Evolutionary conservation across 2,888 invertebrate genomes (phyloP).

Genomic region (Drosophila pseudotakahashii): DNA sequence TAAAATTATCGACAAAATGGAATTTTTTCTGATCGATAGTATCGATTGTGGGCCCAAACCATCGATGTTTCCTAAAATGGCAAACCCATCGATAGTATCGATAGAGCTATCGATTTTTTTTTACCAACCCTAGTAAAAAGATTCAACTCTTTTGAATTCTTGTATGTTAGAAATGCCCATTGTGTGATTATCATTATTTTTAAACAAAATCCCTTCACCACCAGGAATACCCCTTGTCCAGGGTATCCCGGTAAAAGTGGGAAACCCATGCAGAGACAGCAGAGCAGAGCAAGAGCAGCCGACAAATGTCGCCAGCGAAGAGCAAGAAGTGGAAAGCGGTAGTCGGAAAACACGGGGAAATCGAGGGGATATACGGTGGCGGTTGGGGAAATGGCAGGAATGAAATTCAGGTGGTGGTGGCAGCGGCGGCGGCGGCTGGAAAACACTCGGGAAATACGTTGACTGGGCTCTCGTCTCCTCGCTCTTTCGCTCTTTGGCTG

Average conservation of each 20-base stretch:
- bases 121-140: no score
- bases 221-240: slow-evolving; percentile 1
- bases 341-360: slow-evolving; percentile 23
- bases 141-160: no score
- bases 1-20: no score
- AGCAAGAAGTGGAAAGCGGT: slow-evolving; percentile 44
- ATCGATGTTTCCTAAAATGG: no score
- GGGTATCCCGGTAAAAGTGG: slow-evolving; percentile 18
- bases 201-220: background rate
- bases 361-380: slow-evolving; percentile 25
- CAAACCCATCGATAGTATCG: no score
- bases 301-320: slow-evolving; percentile 72
- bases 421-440: slow-evolving; percentile 24
- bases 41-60: no score
- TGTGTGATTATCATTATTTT: no score
- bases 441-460: slow-evolving; percentile 45
- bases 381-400: slow-evolving; percentile 52
- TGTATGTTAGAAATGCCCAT: no score
- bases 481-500: background rate
- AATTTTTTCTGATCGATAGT: no score
- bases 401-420: slow-evolving; percentile 62
- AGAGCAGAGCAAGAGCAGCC: slow-evolving; percentile 36
- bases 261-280: slow-evolving; percentile 23
- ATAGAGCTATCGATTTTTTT: no score
- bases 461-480: slow-evolving; percentile 15